These are phyloP conservation scores for Suncus etruscus DNA, from an alignment of 2,113 vertebrate species.

Conservation along the genomic window DNA sequence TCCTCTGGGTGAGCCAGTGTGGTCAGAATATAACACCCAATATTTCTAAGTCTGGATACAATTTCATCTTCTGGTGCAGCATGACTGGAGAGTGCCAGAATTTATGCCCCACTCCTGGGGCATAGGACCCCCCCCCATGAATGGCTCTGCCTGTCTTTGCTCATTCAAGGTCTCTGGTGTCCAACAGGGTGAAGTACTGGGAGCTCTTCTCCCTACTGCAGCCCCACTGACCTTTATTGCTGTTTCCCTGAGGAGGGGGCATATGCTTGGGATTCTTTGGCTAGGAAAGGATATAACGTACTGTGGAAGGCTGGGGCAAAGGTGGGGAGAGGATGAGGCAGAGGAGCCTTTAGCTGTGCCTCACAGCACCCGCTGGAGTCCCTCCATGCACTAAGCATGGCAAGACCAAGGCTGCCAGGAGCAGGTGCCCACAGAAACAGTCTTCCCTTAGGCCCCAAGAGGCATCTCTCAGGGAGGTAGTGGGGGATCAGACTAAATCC, in stretches of 20 bases:
- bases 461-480: background rate
- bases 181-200: background rate
- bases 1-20: conserved; percentile 55
- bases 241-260: conserved; percentile 57
- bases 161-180: background rate
- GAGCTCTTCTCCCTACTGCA: conserved; percentile 17
- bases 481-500: background rate
- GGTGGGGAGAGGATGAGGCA: background rate
- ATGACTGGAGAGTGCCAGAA: background rate
- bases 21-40: conserved; percentile 71
- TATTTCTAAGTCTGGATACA: conserved; percentile 45
- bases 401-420: background rate
- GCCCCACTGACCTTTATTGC: conserved; percentile 58
- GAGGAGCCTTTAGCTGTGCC: background rate
- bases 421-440: background rate
- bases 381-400: background rate
- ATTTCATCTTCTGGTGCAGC: conserved; percentile 64
- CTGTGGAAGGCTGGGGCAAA: conserved; percentile 13
- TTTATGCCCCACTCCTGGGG: background rate
- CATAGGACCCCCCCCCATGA: background rate
- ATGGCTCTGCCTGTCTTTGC: background rate
- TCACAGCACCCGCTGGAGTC: background rate
- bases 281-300: conserved; percentile 76
- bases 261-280: conserved; percentile 78
- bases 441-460: background rate